Evolutionary conservation across 2,888 invertebrate genomes (phyloP).

Genomic region (Aleiodes alternator): DNA sequence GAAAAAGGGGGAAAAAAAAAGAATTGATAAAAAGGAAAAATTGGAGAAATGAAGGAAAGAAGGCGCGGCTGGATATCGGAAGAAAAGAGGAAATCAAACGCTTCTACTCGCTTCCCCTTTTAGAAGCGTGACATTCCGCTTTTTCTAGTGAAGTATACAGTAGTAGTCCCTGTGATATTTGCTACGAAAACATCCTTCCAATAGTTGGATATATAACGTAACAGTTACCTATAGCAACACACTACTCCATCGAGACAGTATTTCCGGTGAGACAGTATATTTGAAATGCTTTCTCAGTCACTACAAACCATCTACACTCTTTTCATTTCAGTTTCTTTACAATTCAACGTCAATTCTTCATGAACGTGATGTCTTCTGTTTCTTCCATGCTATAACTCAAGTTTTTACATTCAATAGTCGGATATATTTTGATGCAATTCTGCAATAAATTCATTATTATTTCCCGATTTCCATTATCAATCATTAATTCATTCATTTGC

Average conservation of each 20-base stretch:
- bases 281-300: conserved; percentile 41
- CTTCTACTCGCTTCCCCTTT: conserved; percentile 47
- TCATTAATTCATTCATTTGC: no score
- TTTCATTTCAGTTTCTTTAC: conserved; percentile 25
- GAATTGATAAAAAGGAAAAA: neutral
- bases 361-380: conserved; percentile 7
- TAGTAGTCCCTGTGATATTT: conserved; percentile 47
- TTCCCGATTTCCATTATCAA: no score
- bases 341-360: conserved; percentile 1
- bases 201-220: conserved; percentile 23
- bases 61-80: conserved; percentile 40
- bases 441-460: no score
- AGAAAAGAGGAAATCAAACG: conserved; percentile 53
- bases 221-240: conserved; percentile 28
- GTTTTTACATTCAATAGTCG: neutral
- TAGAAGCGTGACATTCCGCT: conserved; percentile 50
- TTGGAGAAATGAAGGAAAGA: conserved; percentile 17
- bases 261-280: conserved; percentile 50
- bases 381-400: neutral
- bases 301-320: conserved; percentile 3
- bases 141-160: conserved; percentile 34
- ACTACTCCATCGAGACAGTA: conserved; percentile 50
- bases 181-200: conserved; percentile 50
- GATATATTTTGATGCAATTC: no score
- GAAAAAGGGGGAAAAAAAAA: neutral